Percentiles rank a stretch among this genome's conserved stretches.
phyloP scores from a whole-genome alignment of 2,888 invertebrate species.

The Lamproptera curius region DNA sequence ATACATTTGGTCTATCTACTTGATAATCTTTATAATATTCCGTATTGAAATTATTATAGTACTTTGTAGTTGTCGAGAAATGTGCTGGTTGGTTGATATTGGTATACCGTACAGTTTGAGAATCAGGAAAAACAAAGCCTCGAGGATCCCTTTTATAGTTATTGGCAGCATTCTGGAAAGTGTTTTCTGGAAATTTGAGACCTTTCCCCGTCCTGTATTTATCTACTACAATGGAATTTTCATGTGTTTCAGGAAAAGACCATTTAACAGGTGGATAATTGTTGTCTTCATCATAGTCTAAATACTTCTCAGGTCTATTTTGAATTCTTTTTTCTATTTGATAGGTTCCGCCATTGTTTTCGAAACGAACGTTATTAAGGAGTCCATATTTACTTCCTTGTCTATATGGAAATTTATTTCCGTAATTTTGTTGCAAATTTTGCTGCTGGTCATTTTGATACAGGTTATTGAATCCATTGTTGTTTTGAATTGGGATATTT shows the following conservation, averaged over 20 bases:
- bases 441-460: slow-evolving; percentile 22
- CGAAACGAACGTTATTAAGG: slow-evolving; percentile 31
- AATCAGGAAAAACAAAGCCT: slow-evolving; percentile 32
- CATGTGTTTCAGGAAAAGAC: slow-evolving; percentile 43
- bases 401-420: slow-evolving; percentile 34
- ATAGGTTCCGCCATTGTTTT: slow-evolving; percentile 26
- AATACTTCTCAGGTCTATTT: slow-evolving; percentile 38
- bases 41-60: slow-evolving; percentile 20
- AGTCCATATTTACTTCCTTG: slow-evolving; percentile 30
- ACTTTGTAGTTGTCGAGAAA: neutral
- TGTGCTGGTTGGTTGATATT: no score
- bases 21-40: slow-evolving; percentile 31
- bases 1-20: no score
- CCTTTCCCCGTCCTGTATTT: slow-evolving; percentile 28
- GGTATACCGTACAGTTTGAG: no score
- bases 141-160: slow-evolving; percentile 20
- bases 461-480: slow-evolving; percentile 14
- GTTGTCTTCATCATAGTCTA: slow-evolving; percentile 26
- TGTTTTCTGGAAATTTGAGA: slow-evolving; percentile 33
- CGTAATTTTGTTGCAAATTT: slow-evolving; percentile 20
- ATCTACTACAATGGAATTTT: slow-evolving; percentile 13
- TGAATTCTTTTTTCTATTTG: slow-evolving; percentile 54
- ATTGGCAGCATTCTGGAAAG: slow-evolving; percentile 13
- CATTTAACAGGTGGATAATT: slow-evolving; percentile 38
- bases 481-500: slow-evolving; percentile 21